Percentiles rank a stretch among this genome's conserved stretches.
Evolutionary conservation across 2,888 invertebrate species (phyloP).

Genomic region (Drosophila barbarae): DNA sequence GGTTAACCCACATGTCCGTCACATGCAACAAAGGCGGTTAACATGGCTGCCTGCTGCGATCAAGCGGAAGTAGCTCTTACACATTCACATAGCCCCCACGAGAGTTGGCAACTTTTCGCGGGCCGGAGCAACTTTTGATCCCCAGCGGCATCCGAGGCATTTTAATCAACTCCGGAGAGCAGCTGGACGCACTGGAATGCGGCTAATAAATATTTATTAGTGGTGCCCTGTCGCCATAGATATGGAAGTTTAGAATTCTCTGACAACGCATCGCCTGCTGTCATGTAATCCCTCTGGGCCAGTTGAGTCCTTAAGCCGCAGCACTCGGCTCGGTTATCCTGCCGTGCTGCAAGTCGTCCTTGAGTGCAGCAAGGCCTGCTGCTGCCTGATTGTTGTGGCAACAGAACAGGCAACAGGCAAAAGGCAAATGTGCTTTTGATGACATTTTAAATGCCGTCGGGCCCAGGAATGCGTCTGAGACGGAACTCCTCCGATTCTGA

Average conservation of each 20-base stretch:
- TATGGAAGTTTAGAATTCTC: conserved; percentile 45
- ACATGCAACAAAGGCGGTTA: conserved; percentile 25
- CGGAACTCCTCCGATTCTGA: not conserved
- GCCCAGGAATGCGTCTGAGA: conserved; percentile 19
- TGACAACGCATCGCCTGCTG: conserved; percentile 14
- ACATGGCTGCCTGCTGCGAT: conserved; percentile 38
- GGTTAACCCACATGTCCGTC: conserved; percentile 25
- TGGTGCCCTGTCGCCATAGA: conserved; percentile 26
- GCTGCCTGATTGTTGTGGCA: conserved; percentile 11
- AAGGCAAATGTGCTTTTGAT: conserved; percentile 68
- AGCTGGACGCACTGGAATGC: conserved; percentile 24
- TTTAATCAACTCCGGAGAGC: conserved; percentile 59
- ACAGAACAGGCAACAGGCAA: conserved; percentile 2
- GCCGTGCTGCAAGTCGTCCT: conserved; percentile 29
- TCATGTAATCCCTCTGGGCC: conserved; percentile 12
- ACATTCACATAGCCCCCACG: not conserved
- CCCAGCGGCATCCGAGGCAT: conserved; percentile 47
- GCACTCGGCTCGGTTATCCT: conserved; percentile 31
- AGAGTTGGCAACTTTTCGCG: conserved; percentile 37
- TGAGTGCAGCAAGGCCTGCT: conserved; percentile 26
- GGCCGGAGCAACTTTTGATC: conserved; percentile 33
- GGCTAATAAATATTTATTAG: conserved; percentile 70
- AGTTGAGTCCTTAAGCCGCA: conserved; percentile 53
- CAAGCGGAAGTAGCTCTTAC: conserved; percentile 47
- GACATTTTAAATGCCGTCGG: conserved; percentile 55